These are phyloP conservation scores for Plecturocebus donacophilus DNA, from an alignment of 2,113 vertebrate species.

Conservation along the genomic window DNA sequence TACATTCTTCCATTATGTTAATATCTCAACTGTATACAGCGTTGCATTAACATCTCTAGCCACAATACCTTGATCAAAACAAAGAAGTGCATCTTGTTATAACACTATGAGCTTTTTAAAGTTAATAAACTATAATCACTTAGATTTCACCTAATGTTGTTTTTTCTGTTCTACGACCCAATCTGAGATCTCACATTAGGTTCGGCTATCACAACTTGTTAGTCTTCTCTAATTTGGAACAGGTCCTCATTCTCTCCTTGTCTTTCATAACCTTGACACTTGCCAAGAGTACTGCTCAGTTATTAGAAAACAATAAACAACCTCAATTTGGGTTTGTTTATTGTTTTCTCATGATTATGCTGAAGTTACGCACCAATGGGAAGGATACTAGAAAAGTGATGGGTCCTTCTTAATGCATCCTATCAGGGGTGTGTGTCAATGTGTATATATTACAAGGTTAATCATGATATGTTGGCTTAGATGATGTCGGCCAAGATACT, in stretches of 20 bases:
- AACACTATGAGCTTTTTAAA: background rate
- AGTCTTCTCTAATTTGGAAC: fast-evolving
- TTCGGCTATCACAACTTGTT: background rate
- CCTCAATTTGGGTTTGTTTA: background rate
- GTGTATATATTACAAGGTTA: background rate
- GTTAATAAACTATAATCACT: background rate
- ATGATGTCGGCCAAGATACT: background rate
- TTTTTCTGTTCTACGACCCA: background rate
- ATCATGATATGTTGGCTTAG: background rate
- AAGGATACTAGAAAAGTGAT: background rate
- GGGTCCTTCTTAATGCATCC: background rate
- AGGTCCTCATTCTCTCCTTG: background rate
- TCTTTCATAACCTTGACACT: background rate
- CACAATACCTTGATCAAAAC: background rate
- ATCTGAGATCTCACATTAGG: background rate
- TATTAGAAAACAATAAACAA: background rate
- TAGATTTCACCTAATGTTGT: background rate
- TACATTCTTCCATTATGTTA: background rate
- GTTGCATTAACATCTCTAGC: background rate
- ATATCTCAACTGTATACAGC: background rate
- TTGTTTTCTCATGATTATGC: background rate
- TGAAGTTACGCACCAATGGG: background rate
- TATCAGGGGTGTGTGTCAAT: background rate
- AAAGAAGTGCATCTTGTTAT: background rate
- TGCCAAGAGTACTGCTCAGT: background rate